phyloP scores from a whole-genome alignment of 2,888 invertebrate species.

The Ectemnius cavifrons region DNA sequence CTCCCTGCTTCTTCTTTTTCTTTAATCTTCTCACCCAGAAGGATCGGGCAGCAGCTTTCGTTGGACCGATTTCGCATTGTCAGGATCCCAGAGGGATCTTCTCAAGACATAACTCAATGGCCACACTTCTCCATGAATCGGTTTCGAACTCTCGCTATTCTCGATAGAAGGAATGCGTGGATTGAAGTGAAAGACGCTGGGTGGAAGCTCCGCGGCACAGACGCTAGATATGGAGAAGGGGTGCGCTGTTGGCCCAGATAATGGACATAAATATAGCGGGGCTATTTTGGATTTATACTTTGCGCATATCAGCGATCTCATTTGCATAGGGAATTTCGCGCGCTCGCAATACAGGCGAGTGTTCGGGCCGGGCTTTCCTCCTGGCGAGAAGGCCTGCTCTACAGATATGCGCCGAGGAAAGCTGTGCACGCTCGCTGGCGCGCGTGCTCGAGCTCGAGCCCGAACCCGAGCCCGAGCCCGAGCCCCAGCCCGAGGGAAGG shows the following conservation, averaged over 20 bases:
- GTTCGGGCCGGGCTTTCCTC: slow-evolving; percentile 10
- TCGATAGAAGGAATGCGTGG: no score
- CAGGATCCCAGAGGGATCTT: no score
- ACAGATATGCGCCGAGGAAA: not conserved
- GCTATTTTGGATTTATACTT: slow-evolving; percentile 75
- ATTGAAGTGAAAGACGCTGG: not conserved
- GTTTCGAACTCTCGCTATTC: no score
- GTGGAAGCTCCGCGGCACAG: not conserved
- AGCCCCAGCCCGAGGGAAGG: slow-evolving; percentile 9
- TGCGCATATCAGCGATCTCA: slow-evolving; percentile 73
- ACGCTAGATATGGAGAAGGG: no score
- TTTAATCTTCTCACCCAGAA: no score
- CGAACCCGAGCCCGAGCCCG: no score
- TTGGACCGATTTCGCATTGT: no score
- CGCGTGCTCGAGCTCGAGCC: slow-evolving; percentile 14
- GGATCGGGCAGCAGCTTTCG: no score
- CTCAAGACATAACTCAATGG: no score
- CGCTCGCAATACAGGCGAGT: slow-evolving; percentile 49
- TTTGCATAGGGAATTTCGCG: slow-evolving; percentile 75
- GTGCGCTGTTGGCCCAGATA: slow-evolving; percentile 57
- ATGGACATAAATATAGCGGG: slow-evolving; percentile 74
- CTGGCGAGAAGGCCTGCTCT: not conserved
- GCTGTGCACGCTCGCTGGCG: not conserved
- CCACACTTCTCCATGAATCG: no score
- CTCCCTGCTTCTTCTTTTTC: no score